Evolutionary conservation across 2,888 invertebrate species (phyloP), one percentile per base, ranked within the genome.

Genomic region (Antheraea assamensis): DNA sequence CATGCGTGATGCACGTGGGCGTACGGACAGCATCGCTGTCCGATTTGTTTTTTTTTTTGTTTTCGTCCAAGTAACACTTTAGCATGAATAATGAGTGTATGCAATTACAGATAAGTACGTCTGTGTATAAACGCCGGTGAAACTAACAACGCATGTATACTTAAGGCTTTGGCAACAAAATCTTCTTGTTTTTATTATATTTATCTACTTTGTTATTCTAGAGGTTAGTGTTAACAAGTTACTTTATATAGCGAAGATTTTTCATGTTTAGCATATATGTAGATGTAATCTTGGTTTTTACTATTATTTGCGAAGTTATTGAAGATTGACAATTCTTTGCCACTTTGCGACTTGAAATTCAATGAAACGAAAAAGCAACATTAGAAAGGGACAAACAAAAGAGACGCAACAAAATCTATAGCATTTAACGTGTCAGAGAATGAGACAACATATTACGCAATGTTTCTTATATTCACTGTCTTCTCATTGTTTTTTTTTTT

Each of bases 1-100:
- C 91, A 90, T 90, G 92, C 90, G 88, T 86, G 87, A 77, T 88
- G 87, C 88, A 88, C 89, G 90, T 90, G 91, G 79, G 73, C 72
- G 88, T 87, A 92, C 78, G 24, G 90, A 79, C 78, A 79, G 82
- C 86, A 73, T 0, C 19, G 35, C 13, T 7, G 2, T 35, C 0
- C 7, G 7, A 35, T 21, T 68, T 21, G 35, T 13, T 21, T 35
- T 8, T 21, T 68, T 68, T n/a, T 21, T 35, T 64, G 27, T 17
- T 15, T 21, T 21, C 49, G 49, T 52, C 21, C 52, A 21, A 52
- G 52, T 52, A 52, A 21, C 52, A 52, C 52, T n/a, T 49, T 52
- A 21, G 7, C 21, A 21, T 52, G 52, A 52, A 21, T 52, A 52
- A 52, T 52, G 52, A 19, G 21, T 21, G 5, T 52, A 52, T 52